Evolutionary conservation across 2,888 invertebrate genomes (phyloP).

Genomic region (Hirtodrosophila alboralis): DNA sequence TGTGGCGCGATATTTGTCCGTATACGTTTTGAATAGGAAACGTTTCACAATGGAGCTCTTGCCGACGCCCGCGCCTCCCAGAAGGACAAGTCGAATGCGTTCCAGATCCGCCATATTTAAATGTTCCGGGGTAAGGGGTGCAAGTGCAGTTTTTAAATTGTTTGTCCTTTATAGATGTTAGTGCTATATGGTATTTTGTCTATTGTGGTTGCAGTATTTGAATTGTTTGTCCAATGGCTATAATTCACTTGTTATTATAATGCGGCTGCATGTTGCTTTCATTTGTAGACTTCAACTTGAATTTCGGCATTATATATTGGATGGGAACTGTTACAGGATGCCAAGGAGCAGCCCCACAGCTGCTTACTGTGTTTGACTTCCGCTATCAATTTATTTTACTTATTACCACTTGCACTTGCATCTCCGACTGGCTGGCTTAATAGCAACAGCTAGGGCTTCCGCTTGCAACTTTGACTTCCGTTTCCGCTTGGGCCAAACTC

Average conservation of each 20-base stretch:
- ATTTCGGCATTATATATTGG: constrained; percentile 54
- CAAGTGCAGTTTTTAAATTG: constrained; percentile 44
- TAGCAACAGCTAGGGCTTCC: constrained; percentile 50
- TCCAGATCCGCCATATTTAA: constrained; percentile 88
- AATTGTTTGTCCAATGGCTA: constrained; percentile 11
- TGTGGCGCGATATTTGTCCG: constrained; percentile 92
- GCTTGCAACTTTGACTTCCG: constrained; percentile 54
- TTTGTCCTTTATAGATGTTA: constrained; percentile 25
- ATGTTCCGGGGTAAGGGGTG: constrained; percentile 11
- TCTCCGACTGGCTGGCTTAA: constrained; percentile 20
- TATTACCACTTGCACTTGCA: constrained; percentile 49
- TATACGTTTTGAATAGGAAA: constrained; percentile 91
- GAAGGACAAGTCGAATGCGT: constrained; percentile 91
- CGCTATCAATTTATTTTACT: constrained; percentile 41
- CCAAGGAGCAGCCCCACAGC: not conserved
- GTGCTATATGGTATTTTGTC: constrained; percentile 17
- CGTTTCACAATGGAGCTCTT: constrained; percentile 93
- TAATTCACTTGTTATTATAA: constrained; percentile 27
- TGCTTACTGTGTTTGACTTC: constrained; percentile 38
- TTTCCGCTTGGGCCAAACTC: constrained; percentile 40
- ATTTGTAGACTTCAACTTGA: constrained; percentile 44
- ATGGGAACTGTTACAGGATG: not conserved
- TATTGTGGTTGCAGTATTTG: constrained; percentile 32
- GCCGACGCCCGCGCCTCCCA: constrained; percentile 93
- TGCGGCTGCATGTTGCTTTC: constrained; percentile 34